Conservation (phyloP, 92 coral and sea anemone species). For the Epizoanthus ramosus region DNA sequence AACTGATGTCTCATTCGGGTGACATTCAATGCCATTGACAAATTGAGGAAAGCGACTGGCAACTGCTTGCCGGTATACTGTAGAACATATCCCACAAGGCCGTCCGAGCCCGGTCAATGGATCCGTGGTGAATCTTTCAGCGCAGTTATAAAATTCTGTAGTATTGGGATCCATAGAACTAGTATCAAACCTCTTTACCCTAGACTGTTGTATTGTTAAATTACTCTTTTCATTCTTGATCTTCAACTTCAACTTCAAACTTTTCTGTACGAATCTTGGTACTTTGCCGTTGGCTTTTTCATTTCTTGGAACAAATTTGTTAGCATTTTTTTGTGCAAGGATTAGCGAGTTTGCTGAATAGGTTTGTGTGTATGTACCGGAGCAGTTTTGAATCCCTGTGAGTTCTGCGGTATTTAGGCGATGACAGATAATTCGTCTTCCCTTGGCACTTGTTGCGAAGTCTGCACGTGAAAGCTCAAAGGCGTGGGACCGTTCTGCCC, state of each 20-base stretch:
- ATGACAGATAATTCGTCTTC: not conserved
- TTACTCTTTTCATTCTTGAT: not conserved
- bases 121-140: not conserved
- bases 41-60: slow-evolving; percentile 17
- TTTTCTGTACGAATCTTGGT: not conserved
- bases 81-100: slow-evolving; percentile 30
- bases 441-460: not conserved
- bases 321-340: not conserved
- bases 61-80: not conserved
- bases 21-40: slow-evolving; percentile 22
- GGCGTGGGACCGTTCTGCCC: not conserved
- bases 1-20: slow-evolving; percentile 15
- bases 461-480: not conserved
- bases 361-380: slow-evolving; percentile 7
- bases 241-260: not conserved
- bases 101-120: slow-evolving; percentile 2
- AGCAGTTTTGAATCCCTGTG: not conserved
- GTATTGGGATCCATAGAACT: not conserved
- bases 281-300: not conserved
- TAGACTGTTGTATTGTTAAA: not conserved
- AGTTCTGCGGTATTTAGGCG: slow-evolving; percentile 1
- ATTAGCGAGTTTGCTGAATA: slow-evolving; percentile 1
- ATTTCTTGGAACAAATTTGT: not conserved
- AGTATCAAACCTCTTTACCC: not conserved
- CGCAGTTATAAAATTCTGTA: slow-evolving; percentile 6